A percentile compares a stretch with the other conserved stretches of the same genome.
Evolutionary conservation across 2,888 invertebrate genomes (phyloP).

Genomic region (Leptodirus hochenwartii): DNA sequence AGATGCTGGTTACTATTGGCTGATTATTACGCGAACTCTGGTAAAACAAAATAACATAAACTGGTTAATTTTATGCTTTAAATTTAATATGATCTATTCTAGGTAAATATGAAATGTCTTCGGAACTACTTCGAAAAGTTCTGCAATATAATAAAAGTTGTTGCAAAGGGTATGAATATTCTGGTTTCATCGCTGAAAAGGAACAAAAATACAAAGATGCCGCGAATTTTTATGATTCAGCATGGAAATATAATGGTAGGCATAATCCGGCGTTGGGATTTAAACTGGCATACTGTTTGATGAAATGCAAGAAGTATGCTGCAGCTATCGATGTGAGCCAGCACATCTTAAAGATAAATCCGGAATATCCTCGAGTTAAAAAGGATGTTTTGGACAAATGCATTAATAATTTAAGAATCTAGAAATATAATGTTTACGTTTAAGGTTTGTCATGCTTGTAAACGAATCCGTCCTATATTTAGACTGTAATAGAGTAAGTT

Average conservation of each 20-base stretch:
- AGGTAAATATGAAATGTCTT: constrained; percentile 76
- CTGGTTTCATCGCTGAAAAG: constrained; percentile 76
- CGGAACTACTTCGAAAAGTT: constrained; percentile 59
- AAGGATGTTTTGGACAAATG: constrained; percentile 91
- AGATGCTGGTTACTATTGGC: constrained; percentile 85
- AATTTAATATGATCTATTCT: constrained; percentile 68
- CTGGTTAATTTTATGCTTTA: not conserved
- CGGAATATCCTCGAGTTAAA: constrained; percentile 78
- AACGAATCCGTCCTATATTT: not conserved
- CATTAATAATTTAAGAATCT: constrained; percentile 54
- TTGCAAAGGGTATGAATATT: constrained; percentile 75
- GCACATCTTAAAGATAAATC: constrained; percentile 59
- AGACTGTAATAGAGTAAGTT: no score
- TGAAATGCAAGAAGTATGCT: constrained; percentile 76
- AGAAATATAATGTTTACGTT: no score
- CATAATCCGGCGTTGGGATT: constrained; percentile 76
- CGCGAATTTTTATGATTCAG: constrained; percentile 60
- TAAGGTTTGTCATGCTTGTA: constrained; percentile 9
- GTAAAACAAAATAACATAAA: constrained; percentile 34
- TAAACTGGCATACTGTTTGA: constrained; percentile 78
- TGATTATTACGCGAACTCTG: constrained; percentile 68
- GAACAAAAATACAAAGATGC: constrained; percentile 81
- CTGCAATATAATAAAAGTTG: constrained; percentile 75
- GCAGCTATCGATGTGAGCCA: constrained; percentile 87
- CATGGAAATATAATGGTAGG: constrained; percentile 72